Evolutionary conservation across 2,113 vertebrate species (phyloP), one percentile per base, ranked within the genome.

Genomic region (Chloropsis hardwickii): DNA sequence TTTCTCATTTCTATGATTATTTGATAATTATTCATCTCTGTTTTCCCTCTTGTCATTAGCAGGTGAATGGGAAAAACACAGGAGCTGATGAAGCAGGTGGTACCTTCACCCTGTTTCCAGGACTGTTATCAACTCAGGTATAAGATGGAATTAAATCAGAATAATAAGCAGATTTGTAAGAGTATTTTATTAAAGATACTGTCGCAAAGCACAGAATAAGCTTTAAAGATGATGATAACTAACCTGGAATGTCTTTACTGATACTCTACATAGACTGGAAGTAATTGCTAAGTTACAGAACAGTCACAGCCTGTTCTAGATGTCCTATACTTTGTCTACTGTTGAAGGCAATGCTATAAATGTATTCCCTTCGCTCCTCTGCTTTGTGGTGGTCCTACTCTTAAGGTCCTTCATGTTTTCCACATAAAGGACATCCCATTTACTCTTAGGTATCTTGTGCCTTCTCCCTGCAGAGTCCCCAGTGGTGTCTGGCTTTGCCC

Each of bases 161-260:
- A 74, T 97, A 97, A 95, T 95, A 96, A 95, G 70, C 95, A 87
- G 86, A 91, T 88, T 95, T 92, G 57, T 89, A 74, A 97, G 77
- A 94, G 65, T 58, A 90, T 90, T 97, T 97, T 96, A 97, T 97
- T 97, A 95, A 96, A 95, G 82, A 95, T 93, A 94, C 82, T 76
- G 70, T 86, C 6, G 89, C 37, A 93, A 96, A 90, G 92, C 92
- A 97, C 93, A 93, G 92, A 93, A 45, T 94, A 97, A 96, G 85
- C 77, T 95, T 96, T 94, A 94, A 96, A 96, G 80, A 62, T 94
- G 6, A 90, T 86, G 64, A 84, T 95, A 96, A 90, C 94, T 96
- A 96, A 84, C 44, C 57, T 94, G 86, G 82, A 94, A 92, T 88
- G 80, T 88, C 80, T 88, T 83, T 64, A 60, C 44, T 81, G 56